Evolutionary conservation across 2,888 invertebrate genomes (phyloP).

Genomic region (Andricus quercusramuli): DNA sequence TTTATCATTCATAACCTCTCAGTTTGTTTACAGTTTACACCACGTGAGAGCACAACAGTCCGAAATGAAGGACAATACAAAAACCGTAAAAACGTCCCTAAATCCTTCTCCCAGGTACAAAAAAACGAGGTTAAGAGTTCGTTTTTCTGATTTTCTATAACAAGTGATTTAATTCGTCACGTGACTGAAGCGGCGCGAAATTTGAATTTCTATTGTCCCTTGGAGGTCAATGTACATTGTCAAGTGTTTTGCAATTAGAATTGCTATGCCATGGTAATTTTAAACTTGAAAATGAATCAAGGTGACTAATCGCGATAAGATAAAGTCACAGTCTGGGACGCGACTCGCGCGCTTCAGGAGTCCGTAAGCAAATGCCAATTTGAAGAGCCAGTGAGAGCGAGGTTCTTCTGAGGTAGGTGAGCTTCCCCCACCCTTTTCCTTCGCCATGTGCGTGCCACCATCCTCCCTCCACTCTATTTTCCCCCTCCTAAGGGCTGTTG

Average conservation of each 20-base stretch:
- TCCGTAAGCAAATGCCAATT: constrained; percentile 31
- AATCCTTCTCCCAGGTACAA: background rate
- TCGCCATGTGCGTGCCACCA: constrained; percentile 35
- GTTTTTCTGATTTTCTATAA: constrained; percentile 10
- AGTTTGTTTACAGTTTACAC: background rate
- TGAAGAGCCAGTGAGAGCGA: background rate
- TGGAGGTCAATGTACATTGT: background rate
- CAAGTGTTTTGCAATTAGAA: background rate
- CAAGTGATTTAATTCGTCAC: background rate
- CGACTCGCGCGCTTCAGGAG: constrained; percentile 27
- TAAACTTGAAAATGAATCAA: constrained; percentile 6
- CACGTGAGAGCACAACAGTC: background rate
- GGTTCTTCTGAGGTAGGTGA: background rate
- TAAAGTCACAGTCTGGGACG: background rate
- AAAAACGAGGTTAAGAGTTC: background rate
- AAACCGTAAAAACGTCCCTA: background rate
- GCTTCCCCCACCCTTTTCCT: background rate
- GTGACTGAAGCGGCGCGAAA: background rate
- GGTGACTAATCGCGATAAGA: constrained; percentile 16
- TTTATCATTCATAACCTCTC: constrained; percentile 10
- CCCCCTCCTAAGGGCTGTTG: background rate
- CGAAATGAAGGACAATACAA: background rate
- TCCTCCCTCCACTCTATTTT: constrained; percentile 5
- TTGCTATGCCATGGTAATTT: background rate
- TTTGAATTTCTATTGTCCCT: constrained; percentile 9